These are phyloP conservation scores for Dicerorhinus sumatrensis DNA, from an alignment of 2,113 vertebrate genomes.

Conservation along the genomic window DNA sequence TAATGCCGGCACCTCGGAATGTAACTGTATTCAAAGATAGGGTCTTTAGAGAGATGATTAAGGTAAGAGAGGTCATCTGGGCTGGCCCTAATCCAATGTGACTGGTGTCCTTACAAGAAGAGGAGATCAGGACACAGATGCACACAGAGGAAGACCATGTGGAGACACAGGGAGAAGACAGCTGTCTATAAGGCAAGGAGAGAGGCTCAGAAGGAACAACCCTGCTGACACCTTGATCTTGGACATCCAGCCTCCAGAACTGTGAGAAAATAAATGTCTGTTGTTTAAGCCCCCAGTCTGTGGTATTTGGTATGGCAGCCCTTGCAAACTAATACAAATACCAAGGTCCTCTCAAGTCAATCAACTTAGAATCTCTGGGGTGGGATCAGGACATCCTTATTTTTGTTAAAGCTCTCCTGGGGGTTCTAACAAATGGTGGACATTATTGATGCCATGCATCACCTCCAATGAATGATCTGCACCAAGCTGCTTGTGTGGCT, in stretches of 20 bases:
- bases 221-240: no score
- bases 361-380: not conserved
- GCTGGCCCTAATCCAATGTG: not conserved
- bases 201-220: not conserved
- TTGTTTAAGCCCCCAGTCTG: not conserved
- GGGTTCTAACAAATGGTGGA: not conserved
- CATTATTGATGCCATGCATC: not conserved
- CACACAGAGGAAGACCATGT: not conserved
- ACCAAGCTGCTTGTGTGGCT: no score
- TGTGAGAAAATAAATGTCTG: not conserved
- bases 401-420: no score
- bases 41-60: not conserved
- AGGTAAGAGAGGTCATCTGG: not conserved
- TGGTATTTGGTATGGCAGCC: not conserved
- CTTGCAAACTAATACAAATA: accelerated
- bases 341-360: accelerated
- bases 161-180: not conserved
- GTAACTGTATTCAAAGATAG: not conserved
- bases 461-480: accelerated
- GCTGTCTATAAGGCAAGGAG: not conserved
- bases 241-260: not conserved
- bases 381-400: no score
- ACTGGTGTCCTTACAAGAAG: not conserved
- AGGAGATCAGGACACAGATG: not conserved
- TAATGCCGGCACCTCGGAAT: not conserved